Evolutionary conservation across 2,797 vertebrate genomes (phyloP), one percentile per base, ranked within the genome.

Genomic region (Xyrichtys novacula): DNA sequence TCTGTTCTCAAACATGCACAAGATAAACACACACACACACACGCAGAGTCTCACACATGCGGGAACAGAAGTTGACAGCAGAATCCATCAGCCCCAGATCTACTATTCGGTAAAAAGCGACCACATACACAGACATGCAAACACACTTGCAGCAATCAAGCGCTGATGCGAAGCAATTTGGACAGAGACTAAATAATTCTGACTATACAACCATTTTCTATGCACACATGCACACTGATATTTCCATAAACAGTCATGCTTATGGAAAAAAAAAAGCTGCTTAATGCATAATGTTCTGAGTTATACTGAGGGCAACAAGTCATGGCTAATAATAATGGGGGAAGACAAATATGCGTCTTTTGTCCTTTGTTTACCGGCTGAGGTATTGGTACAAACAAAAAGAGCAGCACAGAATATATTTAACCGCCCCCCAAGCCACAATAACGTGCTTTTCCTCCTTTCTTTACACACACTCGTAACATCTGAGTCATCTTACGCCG

Each of bases 201-300:
- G 20, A 44, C 6, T 22, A 7, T 9, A 25, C 16, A 6, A 22
- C 16, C 44, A 57, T 7, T 50, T 25, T 57, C 40, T 52, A n/a
- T 44, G 17, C 59, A 49, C 59, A 71, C 28, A 61, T 6, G 15
- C 60, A 63, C 10, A 10, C 44, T 42, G 19, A 49, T 54, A 75
- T 70, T 67, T 68, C 29, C 63, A 66, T 43, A 47, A 56, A 76
- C 20, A 57, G 28, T n/a, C 6, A 53, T 17, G 44, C 32, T 53
- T 25, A 46, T 20, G 11, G 32, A 52, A 43, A 64, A 56, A n/a
- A 65, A 79, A 77, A 61, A 55, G 50, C 78, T 76, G 53, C 70
- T 87, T 68, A 91, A 90, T 85, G 65, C 68, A 85, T 70, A 80
- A 84, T 81, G n/a, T 72, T 76, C 23, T 53, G 56, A 85, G 71